These are phyloP conservation scores for Ceratothoa steindachneri DNA, from an alignment of 2,888 invertebrate species.

Conservation along the genomic window DNA sequence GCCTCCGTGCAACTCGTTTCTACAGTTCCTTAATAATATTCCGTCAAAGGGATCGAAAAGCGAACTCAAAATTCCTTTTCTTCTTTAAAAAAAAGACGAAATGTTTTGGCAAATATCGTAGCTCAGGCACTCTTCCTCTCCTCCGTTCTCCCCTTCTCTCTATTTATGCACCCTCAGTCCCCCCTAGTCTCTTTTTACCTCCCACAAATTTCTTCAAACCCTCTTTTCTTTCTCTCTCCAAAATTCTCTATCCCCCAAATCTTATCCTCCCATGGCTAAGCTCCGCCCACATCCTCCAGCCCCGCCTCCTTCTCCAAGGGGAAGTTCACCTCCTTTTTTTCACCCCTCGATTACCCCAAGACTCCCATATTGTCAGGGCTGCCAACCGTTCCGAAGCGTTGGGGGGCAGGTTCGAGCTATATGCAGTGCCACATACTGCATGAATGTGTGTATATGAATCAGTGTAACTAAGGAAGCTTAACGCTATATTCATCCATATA, in stretches of 20 bases:
- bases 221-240: constrained; percentile 19
- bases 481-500: too few species aligned
- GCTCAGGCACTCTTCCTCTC: constrained; percentile 26
- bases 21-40: constrained; percentile 48
- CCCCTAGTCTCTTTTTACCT: constrained; percentile 5
- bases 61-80: constrained; percentile 43
- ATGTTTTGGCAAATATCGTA: constrained; percentile 45
- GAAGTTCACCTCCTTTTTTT: neutral
- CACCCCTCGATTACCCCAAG: neutral
- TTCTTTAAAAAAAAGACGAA: constrained; percentile 27
- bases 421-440: too few species aligned
- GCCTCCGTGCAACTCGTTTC: constrained; percentile 11
- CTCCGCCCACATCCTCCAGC: neutral
- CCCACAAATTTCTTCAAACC: constrained; percentile 15
- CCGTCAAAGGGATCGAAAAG: constrained; percentile 48
- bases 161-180: neutral
- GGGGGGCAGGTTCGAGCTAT: neutral
- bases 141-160: neutral
- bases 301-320: constrained; percentile 6
- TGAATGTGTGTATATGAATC: too few species aligned
- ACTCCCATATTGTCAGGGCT: neutral
- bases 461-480: too few species aligned
- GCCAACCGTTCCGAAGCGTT: neutral
- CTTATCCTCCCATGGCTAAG: neutral
- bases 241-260: constrained; percentile 10